These are phyloP conservation scores for Megaceryle torquata DNA, from an alignment of 2,113 vertebrate species.

Conservation along the genomic window DNA sequence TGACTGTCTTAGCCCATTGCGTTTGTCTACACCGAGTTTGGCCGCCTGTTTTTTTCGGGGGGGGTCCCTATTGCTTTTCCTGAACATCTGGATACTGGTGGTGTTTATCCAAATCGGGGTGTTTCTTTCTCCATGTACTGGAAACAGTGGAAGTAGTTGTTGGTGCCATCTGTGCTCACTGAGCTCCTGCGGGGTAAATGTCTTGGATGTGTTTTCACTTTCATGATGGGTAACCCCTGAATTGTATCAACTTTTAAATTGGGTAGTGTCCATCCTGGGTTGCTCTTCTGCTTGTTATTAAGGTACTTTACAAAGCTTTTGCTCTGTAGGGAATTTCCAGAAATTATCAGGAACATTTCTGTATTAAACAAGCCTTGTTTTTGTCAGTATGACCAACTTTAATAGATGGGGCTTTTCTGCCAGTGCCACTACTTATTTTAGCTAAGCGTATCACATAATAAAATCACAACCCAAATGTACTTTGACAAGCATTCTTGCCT, in stretches of 20 bases:
- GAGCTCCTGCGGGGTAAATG: background rate
- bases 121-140: background rate
- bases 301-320: background rate
- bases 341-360: background rate
- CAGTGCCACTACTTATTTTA: background rate
- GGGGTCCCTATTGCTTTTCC: background rate
- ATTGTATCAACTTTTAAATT: background rate
- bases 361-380: background rate
- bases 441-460: background rate
- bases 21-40: background rate
- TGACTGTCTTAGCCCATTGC: background rate
- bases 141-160: background rate
- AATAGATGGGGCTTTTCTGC: background rate
- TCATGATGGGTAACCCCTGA: background rate
- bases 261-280: background rate
- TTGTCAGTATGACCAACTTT: background rate
- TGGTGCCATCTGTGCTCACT: background rate
- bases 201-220: background rate
- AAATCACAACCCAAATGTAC: background rate
- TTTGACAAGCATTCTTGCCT: background rate
- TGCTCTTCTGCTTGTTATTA: background rate
- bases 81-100: background rate
- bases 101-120: accelerated
- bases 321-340: background rate
- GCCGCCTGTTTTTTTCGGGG: background rate